phyloP scores from a whole-genome alignment of 35 echinoderm and acorn worm species.

The Apostichopus japonicus region DNA sequence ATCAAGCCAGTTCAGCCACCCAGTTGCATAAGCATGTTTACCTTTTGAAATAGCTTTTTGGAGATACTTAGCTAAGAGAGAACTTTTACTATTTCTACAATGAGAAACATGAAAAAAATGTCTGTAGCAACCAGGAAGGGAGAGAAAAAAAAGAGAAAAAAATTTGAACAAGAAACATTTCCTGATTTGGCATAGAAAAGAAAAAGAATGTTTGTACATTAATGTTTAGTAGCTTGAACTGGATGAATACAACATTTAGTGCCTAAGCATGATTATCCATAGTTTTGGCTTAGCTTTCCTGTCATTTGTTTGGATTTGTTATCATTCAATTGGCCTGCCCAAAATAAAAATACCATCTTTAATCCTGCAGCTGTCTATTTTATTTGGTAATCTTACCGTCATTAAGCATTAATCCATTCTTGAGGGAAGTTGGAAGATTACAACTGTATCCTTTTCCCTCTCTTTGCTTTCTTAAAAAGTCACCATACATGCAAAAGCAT shows the following conservation, averaged over 20 bases:
- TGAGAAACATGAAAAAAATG: not conserved
- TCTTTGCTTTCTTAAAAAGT: too few species aligned
- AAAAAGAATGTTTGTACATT: slow-evolving; percentile 39
- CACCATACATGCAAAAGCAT: too few species aligned
- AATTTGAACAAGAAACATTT: slow-evolving; percentile 18
- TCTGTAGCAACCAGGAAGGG: not conserved
- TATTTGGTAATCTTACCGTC: too few species aligned
- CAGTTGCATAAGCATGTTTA: slow-evolving; percentile 45
- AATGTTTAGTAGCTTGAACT: slow-evolving; percentile 36
- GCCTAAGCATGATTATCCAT: slow-evolving; percentile 5
- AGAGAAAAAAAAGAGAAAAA: not conserved
- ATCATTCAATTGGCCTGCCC: not conserved
- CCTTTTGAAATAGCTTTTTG: slow-evolving; percentile 32
- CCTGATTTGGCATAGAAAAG: slow-evolving; percentile 10
- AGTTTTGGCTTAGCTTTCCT: not conserved
- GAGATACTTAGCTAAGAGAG: not conserved
- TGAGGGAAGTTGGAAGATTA: too few species aligned
- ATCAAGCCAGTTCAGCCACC: slow-evolving; percentile 35
- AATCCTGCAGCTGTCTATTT: too few species aligned
- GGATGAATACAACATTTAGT: slow-evolving; percentile 21
- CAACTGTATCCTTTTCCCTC: too few species aligned
- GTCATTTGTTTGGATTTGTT: not conserved
- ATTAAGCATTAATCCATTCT: too few species aligned
- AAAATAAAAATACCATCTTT: too few species aligned
- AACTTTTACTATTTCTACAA: slow-evolving; percentile 9